These are phyloP conservation scores for Timema podura DNA, from an alignment of 2,888 invertebrate species.

Conservation along the genomic window DNA sequence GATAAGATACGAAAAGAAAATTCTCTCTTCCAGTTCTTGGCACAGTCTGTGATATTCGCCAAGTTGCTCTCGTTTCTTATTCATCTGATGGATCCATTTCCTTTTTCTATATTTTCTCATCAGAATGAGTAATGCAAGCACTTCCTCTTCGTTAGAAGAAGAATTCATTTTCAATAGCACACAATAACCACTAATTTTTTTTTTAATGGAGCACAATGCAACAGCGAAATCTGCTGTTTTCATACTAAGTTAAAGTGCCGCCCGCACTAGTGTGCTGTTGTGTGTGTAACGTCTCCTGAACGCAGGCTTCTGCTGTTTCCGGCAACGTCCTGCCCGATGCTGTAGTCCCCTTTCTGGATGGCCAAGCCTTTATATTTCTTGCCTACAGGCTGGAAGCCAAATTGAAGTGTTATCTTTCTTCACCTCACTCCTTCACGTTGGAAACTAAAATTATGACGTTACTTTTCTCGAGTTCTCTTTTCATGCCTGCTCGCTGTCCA, in stretches of 20 bases:
- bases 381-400: no score
- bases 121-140: neutral
- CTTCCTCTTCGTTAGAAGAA: neutral
- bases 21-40: neutral
- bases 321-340: neutral
- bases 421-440: no score
- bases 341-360: constrained; percentile 5
- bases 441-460: no score
- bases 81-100: constrained; percentile 1
- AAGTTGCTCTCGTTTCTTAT: neutral
- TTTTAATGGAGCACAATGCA: no score
- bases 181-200: no score
- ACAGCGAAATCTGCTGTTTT: neutral
- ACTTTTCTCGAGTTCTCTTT: no score
- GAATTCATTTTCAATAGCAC: neutral
- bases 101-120: neutral
- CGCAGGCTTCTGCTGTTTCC: neutral
- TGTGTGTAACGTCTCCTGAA: neutral
- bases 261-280: neutral
- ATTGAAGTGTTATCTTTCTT: no score
- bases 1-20: neutral
- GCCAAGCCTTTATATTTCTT: neutral
- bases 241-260: neutral
- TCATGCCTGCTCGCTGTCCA: no score
- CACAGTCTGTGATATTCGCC: constrained; percentile 6